Base-by-base conservation (phyloP, 2,888 invertebrate genomes). In the Tenodera sinensis region DNA sequence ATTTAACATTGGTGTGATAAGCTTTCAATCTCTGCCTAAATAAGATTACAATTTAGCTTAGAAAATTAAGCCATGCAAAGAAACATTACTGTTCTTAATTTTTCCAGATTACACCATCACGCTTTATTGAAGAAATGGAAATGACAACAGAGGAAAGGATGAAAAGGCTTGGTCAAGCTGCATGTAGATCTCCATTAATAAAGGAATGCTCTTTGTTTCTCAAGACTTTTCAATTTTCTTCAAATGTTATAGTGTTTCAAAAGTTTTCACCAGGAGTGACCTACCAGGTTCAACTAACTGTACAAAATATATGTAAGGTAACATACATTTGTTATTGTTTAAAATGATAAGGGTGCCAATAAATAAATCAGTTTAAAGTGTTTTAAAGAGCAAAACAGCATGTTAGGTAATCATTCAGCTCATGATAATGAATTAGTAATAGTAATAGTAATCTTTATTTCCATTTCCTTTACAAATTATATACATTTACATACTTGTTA, bases 271-370 rank as follows among this genome's bases (percentile, higher is more conserved):
- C 94, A 3, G 95, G 95, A 84, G 93, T 94, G 28, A 93, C 92
- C 91, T 93, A 95, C 89, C 93, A 93, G 28, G 93, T 95, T 0
- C 94, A 94, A 86, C 93, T 96, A 90, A 93, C 93, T 0, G 93
- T 96, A 88, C 94, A 93, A 91, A 96, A 96, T 92, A 93, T 93
- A 85, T 94, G 95, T 91, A 93, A 94, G 93, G 96, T 95, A 92
- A 83, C 83, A 4, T 71, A 20, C 12, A 15, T n/a, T 28, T 27
- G 0, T 83, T 3, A 28, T n/a, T 83, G 27, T n/a, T 28, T 71
- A 71, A 71, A 71, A 42, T 42, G 0, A 42, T 42, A 6, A 9
- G 1, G 12, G 0, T 42, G 9, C 42, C 9, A 12, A 12, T 42
- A 2, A 34, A 34, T 34, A 34, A 34, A 34, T 34, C 34, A 34